These are phyloP conservation scores for Coendou prehensilis DNA, from an alignment of 2,797 vertebrate genomes.

Conservation along the genomic window DNA sequence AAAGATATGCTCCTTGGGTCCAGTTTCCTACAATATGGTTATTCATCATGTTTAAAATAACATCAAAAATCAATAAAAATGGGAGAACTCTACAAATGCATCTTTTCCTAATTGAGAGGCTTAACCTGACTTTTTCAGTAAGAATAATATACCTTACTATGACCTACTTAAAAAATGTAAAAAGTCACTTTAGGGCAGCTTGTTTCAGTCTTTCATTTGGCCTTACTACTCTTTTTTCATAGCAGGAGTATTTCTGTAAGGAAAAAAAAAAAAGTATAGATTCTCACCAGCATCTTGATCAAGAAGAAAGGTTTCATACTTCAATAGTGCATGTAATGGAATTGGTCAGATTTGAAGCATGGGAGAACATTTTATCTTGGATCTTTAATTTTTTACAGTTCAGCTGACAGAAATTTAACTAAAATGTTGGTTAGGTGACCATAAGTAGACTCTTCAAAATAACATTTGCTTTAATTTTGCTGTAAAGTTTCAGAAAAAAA, in stretches of 20 bases:
- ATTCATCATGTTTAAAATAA: slow-evolving; percentile 86
- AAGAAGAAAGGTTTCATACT: slow-evolving; percentile 90
- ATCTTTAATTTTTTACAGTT: slow-evolving; percentile 91
- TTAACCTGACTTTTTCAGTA: slow-evolving; percentile 83
- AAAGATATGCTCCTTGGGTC: slow-evolving; percentile 78
- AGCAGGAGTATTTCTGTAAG: not conserved
- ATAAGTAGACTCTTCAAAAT: slow-evolving; percentile 78
- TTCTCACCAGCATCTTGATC: slow-evolving; percentile 86
- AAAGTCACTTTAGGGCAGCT: slow-evolving; percentile 80
- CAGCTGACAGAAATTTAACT: slow-evolving; percentile 88
- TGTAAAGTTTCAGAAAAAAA: not conserved
- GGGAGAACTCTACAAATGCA: slow-evolving; percentile 82
- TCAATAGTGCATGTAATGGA: slow-evolving; percentile 91
- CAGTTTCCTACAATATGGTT: slow-evolving; percentile 76
- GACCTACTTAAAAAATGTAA: slow-evolving; percentile 84
- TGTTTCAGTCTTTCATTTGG: slow-evolving; percentile 79
- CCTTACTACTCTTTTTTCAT: slow-evolving; percentile 70
- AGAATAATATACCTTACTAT: slow-evolving; percentile 83
- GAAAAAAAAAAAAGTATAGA: slow-evolving; percentile 77
- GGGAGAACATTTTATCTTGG: slow-evolving; percentile 88
- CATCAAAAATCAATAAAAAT: slow-evolving; percentile 86
- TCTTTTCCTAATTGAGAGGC: slow-evolving; percentile 85
- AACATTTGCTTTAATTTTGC: slow-evolving; percentile 78
- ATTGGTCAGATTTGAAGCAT: slow-evolving; percentile 89
- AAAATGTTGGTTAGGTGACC: slow-evolving; percentile 86